Evolutionary conservation across 2,113 vertebrate species (phyloP), one percentile per base, ranked within the genome.

Genomic region (Reinhardtius hippoglossoides): DNA sequence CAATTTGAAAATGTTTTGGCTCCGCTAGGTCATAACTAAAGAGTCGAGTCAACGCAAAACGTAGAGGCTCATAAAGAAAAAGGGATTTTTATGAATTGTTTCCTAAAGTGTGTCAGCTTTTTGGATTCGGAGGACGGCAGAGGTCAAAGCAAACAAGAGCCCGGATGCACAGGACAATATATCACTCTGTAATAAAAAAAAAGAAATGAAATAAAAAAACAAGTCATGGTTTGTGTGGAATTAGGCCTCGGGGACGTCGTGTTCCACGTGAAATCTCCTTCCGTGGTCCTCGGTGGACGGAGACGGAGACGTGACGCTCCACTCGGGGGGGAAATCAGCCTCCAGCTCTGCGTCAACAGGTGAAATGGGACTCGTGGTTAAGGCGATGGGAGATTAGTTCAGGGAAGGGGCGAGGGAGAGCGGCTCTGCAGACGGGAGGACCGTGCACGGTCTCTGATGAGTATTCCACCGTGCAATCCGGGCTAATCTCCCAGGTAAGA

Each of bases 311-410:
- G 44, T 3, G 67, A 62, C 76, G 77, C 74, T 69, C 2, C 58
- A 67, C 82, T 77, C 67, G 3, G 40, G 70, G 74, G 77, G 64
- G 54, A 79, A 82, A 79, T 80, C 58, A 16, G 66, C 76, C 86
- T 58, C 54, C 67, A 65, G 84, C 63, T 24, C 40, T 78, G 21
- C 27, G 23, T 87, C 82, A 87, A 89, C 91, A 90, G 85, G 78
- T 88, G 73, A 83, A 89, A 68, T 71, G 85, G 77, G 83, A 87
- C 75, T 84, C 56, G 85, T 55, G 65, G 68, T 82, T 78, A 75
- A n/a, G 61, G 86, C 42, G 72, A 80, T 37, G 83, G 60, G 78
- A 89, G 90, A 91, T 88, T 88, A 85, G 82, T 71, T 87, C 62
- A 26, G 67, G 80, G 80, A 80, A 90, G 80, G 84, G 84, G 71